Conservation (phyloP, 2,797 vertebrate genomes). For the Pseudocheirus occidentalis region DNA sequence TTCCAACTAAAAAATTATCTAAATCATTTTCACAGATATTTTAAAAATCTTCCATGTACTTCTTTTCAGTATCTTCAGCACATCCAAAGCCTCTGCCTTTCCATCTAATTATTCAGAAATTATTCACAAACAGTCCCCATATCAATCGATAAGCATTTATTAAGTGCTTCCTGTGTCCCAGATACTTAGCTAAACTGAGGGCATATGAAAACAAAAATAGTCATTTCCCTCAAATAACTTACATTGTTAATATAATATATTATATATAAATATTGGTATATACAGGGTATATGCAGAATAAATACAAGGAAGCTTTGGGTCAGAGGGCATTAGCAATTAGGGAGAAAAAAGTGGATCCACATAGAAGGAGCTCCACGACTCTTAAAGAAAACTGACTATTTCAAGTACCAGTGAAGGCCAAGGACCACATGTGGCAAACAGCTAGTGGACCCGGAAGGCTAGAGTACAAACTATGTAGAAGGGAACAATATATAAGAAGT, state of each 20-base stretch:
- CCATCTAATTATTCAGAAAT: conserved; percentile 1
- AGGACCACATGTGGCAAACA: background rate
- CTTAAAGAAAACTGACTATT: background rate
- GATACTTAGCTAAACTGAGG: background rate
- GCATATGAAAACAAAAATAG: background rate
- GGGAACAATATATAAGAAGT: background rate
- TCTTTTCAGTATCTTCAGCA: conserved; percentile 23
- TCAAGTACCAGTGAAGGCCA: background rate
- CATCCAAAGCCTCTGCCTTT: conserved; percentile 44
- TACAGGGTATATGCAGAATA: background rate
- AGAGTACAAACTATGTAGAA: background rate
- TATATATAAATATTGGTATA: background rate
- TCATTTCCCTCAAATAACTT: background rate
- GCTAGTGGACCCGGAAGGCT: too few relatives aligned
- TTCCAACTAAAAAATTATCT: conserved; percentile 44
- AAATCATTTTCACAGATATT: conserved; percentile 32
- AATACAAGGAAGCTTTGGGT: background rate
- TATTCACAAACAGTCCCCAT: background rate
- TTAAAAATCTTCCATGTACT: conserved; percentile 47
- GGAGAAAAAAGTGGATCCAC: background rate
- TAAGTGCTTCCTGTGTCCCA: background rate
- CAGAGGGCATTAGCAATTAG: background rate
- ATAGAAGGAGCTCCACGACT: background rate
- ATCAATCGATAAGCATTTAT: background rate
- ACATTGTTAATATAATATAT: too few relatives aligned